Conservation (phyloP, 2,797 vertebrate genomes). For the Pyrocephalus nanus region DNA sequence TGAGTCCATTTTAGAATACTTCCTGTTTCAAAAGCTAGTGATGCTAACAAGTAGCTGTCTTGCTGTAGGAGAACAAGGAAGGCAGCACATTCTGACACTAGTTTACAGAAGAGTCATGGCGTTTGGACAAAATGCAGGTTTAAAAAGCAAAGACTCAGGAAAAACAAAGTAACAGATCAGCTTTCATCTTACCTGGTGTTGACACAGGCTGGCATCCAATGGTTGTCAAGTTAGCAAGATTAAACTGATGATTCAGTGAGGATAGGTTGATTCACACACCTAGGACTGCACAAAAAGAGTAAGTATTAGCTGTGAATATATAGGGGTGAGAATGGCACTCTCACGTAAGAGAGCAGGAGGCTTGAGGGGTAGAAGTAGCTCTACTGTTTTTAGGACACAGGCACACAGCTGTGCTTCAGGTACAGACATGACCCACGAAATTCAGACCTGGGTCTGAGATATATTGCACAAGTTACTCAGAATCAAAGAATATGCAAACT, state of each 20-base stretch:
- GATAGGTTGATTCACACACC: background rate
- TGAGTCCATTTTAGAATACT: background rate
- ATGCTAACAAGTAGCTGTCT: background rate
- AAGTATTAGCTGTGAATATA: background rate
- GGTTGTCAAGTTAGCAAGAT: background rate
- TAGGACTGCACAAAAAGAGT: background rate
- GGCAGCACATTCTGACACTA: background rate
- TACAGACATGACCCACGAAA: background rate
- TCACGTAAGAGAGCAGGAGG: background rate
- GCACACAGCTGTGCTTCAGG: background rate
- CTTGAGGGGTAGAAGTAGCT: background rate
- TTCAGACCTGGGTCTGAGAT: background rate
- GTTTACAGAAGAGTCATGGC: background rate
- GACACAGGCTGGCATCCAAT: background rate
- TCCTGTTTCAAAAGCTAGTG: background rate
- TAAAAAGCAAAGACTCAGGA: background rate
- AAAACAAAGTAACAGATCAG: background rate
- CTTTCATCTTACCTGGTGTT: slow-evolving; percentile 34
- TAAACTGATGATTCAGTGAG: background rate
- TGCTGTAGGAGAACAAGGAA: background rate
- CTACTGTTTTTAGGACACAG: background rate
- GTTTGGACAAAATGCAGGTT: background rate
- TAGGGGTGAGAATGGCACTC: background rate
- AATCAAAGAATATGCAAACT: background rate
- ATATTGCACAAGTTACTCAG: background rate